These are phyloP conservation scores for Sceloporus tristichus DNA, from an alignment of 2,113 vertebrate species.

Conservation along the genomic window DNA sequence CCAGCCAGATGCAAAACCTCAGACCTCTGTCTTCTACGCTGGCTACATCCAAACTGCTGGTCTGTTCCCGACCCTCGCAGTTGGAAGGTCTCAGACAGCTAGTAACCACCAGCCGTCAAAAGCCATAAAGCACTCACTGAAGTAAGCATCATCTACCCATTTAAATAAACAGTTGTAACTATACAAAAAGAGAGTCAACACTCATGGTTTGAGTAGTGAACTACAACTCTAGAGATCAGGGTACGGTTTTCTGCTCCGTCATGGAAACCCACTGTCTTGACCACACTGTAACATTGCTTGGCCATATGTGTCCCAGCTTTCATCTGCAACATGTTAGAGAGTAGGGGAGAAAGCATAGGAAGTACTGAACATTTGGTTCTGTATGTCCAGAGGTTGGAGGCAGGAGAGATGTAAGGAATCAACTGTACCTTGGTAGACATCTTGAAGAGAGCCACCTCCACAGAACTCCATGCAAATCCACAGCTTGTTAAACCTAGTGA, in stretches of 20 bases:
- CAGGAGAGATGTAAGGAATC: neutral
- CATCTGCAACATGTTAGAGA: no score
- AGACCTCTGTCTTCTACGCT: neutral
- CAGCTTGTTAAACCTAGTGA: slow-evolving; percentile 83
- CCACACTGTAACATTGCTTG: no score
- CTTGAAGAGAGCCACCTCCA: slow-evolving; percentile 91
- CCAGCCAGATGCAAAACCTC: neutral
- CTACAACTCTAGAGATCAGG: no score
- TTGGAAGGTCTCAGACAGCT: neutral
- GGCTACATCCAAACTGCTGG: neutral
- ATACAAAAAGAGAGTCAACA: no score
- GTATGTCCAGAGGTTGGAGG: neutral
- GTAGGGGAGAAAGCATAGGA: neutral
- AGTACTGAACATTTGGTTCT: fast-evolving
- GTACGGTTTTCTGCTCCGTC: no score
- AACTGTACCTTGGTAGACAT: slow-evolving; percentile 88
- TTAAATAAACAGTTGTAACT: no score
- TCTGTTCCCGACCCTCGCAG: no score
- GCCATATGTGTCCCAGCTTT: no score
- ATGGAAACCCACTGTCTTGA: no score
- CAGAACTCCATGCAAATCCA: slow-evolving; percentile 98
- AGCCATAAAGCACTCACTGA: neutral
- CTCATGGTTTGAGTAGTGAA: no score
- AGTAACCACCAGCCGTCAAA: neutral
- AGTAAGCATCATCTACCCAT: neutral